Percentiles rank a stretch among this genome's conserved stretches.
phyloP scores from a whole-genome alignment of 1,140 invertebrate genomes.

The Camponotus pennsylvanicus region DNA sequence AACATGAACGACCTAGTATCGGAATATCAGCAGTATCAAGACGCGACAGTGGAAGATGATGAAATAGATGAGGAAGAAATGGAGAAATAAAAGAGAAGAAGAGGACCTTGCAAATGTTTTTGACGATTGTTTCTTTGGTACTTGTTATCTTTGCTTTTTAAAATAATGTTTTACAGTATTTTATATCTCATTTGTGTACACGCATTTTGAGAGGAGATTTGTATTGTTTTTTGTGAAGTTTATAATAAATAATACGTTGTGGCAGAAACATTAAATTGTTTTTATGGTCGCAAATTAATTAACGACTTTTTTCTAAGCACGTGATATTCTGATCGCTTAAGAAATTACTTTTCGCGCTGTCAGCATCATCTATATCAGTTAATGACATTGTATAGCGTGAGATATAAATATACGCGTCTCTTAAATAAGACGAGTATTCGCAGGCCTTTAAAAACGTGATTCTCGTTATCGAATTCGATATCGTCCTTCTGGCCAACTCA shows the following conservation, averaged over 20 bases:
- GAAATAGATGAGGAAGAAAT: conserved; percentile 79
- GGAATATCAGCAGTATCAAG: conserved; percentile 85
- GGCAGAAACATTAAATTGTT: background rate
- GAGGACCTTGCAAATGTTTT: background rate
- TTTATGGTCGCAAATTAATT: background rate
- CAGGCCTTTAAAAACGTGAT: conserved; percentile 42
- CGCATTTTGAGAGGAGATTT: conserved; percentile 20
- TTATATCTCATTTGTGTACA: background rate
- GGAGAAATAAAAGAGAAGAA: conserved; percentile 36
- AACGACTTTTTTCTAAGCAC: background rate
- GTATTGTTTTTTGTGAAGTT: conserved; percentile 1
- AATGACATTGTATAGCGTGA: background rate
- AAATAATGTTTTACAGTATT: conserved; percentile 17
- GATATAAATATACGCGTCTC: conserved; percentile 38
- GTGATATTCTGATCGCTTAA: background rate
- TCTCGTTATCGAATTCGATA: conserved; percentile 74
- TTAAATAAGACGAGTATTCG: conserved; percentile 67
- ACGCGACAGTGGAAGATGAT: conserved; percentile 79
- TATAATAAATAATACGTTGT: conserved; percentile 22
- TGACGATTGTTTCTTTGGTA: background rate
- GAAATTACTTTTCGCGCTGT: background rate
- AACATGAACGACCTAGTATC: conserved; percentile 90
- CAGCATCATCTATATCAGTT: conserved; percentile 9
- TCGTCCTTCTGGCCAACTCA: conserved; percentile 74
- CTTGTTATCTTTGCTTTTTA: conserved; percentile 9